These are phyloP conservation scores for Pheosia gnoma DNA, from an alignment of 2,888 invertebrate species.

Conservation along the genomic window DNA sequence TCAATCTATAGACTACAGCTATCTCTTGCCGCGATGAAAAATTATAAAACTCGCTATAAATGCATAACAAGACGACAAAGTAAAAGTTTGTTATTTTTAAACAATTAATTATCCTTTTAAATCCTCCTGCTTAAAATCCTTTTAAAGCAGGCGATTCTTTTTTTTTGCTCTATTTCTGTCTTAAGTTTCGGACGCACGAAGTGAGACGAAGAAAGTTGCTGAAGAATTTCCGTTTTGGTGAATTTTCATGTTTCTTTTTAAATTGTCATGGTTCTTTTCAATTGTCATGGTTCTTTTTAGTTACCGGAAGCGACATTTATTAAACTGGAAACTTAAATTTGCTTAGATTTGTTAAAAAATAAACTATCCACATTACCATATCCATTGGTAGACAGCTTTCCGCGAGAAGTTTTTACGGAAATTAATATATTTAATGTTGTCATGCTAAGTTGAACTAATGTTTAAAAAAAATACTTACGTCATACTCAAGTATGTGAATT, in stretches of 20 bases:
- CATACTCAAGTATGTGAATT: no score
- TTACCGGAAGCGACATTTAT: slow-evolving; percentile 24
- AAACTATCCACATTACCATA: background rate
- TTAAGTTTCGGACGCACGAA: slow-evolving; percentile 42
- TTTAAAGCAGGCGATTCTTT: slow-evolving; percentile 35
- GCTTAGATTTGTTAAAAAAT: background rate
- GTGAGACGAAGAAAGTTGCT: slow-evolving; percentile 47
- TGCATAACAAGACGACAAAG: background rate
- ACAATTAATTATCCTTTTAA: slow-evolving; percentile 15
- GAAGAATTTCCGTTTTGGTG: slow-evolving; percentile 26
- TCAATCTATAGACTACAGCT: no score
- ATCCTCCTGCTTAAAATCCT: slow-evolving; percentile 24
- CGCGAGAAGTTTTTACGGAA: no score
- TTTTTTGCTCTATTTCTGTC: slow-evolving; percentile 22
- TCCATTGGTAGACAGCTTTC: no score
- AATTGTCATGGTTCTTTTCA: slow-evolving; percentile 35
- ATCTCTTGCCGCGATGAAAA: no score
- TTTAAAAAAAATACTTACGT: no score
- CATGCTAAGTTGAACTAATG: no score
- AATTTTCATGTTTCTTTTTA: slow-evolving; percentile 35
- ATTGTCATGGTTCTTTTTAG: slow-evolving; percentile 32
- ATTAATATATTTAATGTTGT: no score
- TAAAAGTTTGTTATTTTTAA: slow-evolving; percentile 6
- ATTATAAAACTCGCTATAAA: background rate
- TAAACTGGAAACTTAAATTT: slow-evolving; percentile 19